These are phyloP conservation scores for Dascillus cervinus DNA, from an alignment of 2,888 invertebrate species.

Conservation along the genomic window DNA sequence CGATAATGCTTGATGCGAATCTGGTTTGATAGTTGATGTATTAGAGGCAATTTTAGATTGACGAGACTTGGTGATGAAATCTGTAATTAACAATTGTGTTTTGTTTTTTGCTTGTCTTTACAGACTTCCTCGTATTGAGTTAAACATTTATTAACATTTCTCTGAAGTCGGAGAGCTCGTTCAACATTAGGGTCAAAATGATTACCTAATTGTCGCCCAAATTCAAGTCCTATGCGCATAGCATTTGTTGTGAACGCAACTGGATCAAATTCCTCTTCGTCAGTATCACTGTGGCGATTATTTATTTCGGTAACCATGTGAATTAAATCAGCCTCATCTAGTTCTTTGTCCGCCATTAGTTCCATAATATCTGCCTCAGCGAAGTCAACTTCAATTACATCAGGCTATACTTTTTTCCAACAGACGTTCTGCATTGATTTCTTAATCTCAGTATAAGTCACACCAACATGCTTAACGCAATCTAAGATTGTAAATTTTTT, in stretches of 20 bases:
- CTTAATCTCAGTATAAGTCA: constrained; percentile 1
- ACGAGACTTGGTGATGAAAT: constrained; percentile 5
- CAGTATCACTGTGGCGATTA: constrained; percentile 11
- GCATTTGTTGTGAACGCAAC: constrained; percentile 14
- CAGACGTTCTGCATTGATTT: constrained; percentile 1
- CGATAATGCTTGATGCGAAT: constrained; percentile 5
- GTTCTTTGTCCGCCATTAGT: constrained; percentile 6
- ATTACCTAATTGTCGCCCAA: constrained; percentile 6
- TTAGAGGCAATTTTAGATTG: not conserved
- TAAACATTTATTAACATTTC: constrained; percentile 6
- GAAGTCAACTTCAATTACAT: constrained; percentile 3
- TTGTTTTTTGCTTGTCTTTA: constrained; percentile 6
- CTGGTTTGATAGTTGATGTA: constrained; percentile 3
- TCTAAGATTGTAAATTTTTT: too few species aligned
- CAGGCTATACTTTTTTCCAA: constrained; percentile 1
- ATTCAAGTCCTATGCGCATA: constrained; percentile 10
- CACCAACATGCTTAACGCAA: too few species aligned
- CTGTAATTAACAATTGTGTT: constrained; percentile 6
- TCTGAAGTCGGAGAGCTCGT: constrained; percentile 9
- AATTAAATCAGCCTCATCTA: constrained; percentile 8
- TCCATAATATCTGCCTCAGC: constrained; percentile 7
- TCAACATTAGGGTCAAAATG: constrained; percentile 7
- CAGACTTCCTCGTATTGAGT: constrained; percentile 8
- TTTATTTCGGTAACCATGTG: constrained; percentile 8
- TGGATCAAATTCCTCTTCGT: constrained; percentile 16